Evolutionary conservation across 2,113 vertebrate species (phyloP).

Genomic region (Gila orcuttii): DNA sequence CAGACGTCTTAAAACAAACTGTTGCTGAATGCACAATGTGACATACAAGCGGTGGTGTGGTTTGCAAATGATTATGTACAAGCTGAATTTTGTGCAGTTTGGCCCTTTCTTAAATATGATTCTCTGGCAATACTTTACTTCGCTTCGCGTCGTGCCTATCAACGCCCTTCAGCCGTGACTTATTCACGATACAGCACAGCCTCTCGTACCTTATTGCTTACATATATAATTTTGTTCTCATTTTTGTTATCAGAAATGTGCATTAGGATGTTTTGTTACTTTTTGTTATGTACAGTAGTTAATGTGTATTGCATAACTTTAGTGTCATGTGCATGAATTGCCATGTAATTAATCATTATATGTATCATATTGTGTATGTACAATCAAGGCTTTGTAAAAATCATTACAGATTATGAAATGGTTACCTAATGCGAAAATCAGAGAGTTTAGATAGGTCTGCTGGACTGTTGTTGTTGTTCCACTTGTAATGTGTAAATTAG

Average conservation of each 20-base stretch:
- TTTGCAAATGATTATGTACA: not conserved
- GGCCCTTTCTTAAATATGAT: not conserved
- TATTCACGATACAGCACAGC: no score
- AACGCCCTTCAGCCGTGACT: no score
- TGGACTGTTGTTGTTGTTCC: not conserved
- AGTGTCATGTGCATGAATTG: no score
- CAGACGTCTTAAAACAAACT: not conserved
- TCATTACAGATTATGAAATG: not conserved
- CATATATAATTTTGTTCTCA: no score
- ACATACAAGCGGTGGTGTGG: not conserved
- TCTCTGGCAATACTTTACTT: not conserved
- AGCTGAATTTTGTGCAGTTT: not conserved
- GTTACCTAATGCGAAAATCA: not conserved
- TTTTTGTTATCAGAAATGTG: no score
- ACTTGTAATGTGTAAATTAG: conserved; percentile 25
- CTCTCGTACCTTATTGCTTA: no score
- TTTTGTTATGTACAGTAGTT: no score
- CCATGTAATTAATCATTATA: not conserved
- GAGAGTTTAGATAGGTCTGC: not conserved
- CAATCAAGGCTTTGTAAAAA: not conserved
- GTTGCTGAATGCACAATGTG: not conserved
- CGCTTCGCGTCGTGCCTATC: no score
- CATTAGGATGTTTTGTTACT: no score
- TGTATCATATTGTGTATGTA: not conserved
- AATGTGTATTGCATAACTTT: no score